phyloP scores from a whole-genome alignment of 2,797 vertebrate genomes.

The Morelia viridis region DNA sequence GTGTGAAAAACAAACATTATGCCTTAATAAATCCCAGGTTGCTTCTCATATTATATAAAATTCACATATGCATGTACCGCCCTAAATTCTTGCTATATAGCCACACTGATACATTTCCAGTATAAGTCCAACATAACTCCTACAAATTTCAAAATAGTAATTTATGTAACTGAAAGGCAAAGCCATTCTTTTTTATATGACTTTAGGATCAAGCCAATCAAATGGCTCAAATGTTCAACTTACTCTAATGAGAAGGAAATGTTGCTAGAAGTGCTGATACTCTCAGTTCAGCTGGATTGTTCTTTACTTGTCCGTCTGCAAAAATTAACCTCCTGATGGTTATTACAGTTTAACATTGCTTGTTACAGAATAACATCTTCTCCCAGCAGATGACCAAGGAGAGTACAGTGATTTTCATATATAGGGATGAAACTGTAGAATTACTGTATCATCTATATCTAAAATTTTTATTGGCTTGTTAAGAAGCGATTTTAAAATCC shows the following conservation, averaged over 20 bases:
- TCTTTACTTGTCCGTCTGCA: background rate
- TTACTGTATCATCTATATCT: background rate
- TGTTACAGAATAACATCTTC: background rate
- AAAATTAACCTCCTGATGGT: background rate
- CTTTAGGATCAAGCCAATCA: background rate
- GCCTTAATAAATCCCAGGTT: conserved; percentile 15
- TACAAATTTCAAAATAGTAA: background rate
- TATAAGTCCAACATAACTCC: background rate
- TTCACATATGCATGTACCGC: background rate
- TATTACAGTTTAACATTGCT: background rate
- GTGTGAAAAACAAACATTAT: background rate
- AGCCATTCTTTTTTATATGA: background rate
- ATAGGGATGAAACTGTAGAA: background rate
- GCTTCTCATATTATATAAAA: background rate
- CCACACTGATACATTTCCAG: background rate
- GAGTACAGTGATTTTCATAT: background rate
- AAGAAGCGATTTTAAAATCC: background rate
- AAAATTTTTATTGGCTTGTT: background rate
- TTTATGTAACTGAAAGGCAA: background rate
- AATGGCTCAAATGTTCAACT: background rate
- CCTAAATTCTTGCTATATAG: background rate
- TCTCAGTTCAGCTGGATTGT: background rate
- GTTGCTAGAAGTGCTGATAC: background rate
- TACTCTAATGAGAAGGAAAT: background rate
- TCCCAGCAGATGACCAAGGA: background rate